Conservation (phyloP, 2,113 vertebrate species). For the Pelvicachromis taeniatus region DNA sequence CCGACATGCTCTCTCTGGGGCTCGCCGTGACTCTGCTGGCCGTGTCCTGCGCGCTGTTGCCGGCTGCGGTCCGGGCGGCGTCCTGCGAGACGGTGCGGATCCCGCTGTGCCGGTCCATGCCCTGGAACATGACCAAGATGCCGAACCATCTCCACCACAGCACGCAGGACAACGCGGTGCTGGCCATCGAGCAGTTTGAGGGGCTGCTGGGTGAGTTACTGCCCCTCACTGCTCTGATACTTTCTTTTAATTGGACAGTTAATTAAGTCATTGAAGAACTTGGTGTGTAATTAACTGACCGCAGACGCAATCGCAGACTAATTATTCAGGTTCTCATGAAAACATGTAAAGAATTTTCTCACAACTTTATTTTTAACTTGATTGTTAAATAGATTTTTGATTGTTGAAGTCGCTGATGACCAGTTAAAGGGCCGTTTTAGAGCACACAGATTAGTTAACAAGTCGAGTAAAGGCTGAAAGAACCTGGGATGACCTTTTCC, state of each 20-base stretch:
- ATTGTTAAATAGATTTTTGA: not conserved
- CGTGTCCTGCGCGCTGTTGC: conserved; percentile 61
- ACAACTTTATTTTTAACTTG: not conserved
- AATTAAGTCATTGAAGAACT: not conserved
- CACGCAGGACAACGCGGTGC: conserved; percentile 96
- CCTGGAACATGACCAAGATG: conserved; percentile 99
- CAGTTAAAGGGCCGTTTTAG: not conserved
- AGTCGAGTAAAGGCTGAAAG: not conserved
- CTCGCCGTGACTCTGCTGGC: conserved; percentile 62
- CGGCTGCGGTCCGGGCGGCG: conserved; percentile 65
- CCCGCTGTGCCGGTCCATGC: conserved; percentile 89
- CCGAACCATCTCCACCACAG: conserved; percentile 99
- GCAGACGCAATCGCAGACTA: not conserved
- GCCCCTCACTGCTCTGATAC: not conserved
- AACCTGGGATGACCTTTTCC: not conserved
- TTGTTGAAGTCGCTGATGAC: not conserved
- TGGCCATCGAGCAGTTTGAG: conserved; percentile 98
- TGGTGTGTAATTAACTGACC: not conserved
- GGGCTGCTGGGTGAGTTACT: conserved; percentile 80
- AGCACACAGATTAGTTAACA: not conserved
- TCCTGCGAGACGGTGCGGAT: conserved; percentile 92
- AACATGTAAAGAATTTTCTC: not conserved
- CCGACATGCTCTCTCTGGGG: conserved; percentile 55
- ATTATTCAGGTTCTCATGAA: not conserved
- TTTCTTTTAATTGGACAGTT: not conserved